Evolutionary conservation across 64 coral and sea anemone genomes (phyloP).

Genomic region (Astreopora myriophthalma): DNA sequence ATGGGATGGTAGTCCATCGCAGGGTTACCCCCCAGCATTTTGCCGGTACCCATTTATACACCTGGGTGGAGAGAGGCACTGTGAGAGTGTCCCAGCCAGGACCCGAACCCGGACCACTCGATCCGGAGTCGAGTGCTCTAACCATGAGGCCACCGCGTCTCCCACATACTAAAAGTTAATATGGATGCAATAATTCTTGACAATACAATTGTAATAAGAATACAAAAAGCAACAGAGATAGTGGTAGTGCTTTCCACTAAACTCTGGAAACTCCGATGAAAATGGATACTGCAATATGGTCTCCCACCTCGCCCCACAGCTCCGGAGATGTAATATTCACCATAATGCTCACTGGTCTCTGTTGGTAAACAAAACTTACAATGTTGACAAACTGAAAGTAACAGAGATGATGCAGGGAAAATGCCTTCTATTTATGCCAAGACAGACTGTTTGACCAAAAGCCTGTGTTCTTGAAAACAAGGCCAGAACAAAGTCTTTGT

Average conservation of each 20-base stretch:
- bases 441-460: too few relatives aligned
- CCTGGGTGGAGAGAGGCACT: too few relatives aligned
- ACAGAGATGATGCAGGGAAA: not conserved
- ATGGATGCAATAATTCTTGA: too few relatives aligned
- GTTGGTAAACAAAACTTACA: not conserved
- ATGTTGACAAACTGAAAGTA: not conserved
- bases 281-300: not conserved
- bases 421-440: not conserved
- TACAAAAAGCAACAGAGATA: too few relatives aligned
- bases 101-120: not conserved
- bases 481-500: not conserved
- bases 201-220: too few relatives aligned
- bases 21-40: too few relatives aligned
- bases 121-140: not conserved
- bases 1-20: too few relatives aligned
- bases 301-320: slow-evolving; percentile 81
- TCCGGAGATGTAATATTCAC: slow-evolving; percentile 79
- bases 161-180: too few relatives aligned
- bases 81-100: too few relatives aligned
- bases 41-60: too few relatives aligned
- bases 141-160: too few relatives aligned
- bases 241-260: not conserved
- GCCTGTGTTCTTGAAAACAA: too few relatives aligned
- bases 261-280: not conserved
- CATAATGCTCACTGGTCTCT: slow-evolving; percentile 95